These are phyloP conservation scores for Antheraea mylitta DNA, from an alignment of 1,140 invertebrate genomes.

Conservation along the genomic window DNA sequence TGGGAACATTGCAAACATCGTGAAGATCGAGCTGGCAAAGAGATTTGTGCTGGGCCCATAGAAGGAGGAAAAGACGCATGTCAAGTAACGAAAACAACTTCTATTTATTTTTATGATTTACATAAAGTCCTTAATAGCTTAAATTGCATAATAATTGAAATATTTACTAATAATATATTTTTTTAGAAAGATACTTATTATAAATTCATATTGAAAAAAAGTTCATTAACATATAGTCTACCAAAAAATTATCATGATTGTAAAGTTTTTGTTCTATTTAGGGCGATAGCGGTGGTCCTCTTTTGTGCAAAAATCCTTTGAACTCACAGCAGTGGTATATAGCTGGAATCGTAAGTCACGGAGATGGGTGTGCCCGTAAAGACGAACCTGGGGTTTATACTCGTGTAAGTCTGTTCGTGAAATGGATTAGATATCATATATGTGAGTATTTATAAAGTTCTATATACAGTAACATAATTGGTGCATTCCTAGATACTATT, in stretches of 20 bases:
- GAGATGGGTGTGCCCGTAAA: slow-evolving; percentile 88
- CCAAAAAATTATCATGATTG: neutral
- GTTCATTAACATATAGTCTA: too few species aligned
- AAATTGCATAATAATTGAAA: too few species aligned
- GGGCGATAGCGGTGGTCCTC: slow-evolving; percentile 89
- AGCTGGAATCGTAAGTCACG: slow-evolving; percentile 89
- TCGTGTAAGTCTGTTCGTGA: slow-evolving; percentile 84
- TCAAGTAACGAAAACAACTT: slow-evolving; percentile 68
- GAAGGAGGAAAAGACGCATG: slow-evolving; percentile 90
- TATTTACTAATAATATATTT: too few species aligned
- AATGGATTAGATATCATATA: slow-evolving; percentile 85
- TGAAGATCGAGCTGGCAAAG: slow-evolving; percentile 80
- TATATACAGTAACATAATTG: neutral
- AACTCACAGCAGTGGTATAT: slow-evolving; percentile 84
- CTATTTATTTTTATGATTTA: neutral
- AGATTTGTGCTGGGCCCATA: slow-evolving; percentile 87
- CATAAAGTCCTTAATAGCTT: neutral
- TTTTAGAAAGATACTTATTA: too few species aligned
- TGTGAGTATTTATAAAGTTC: slow-evolving; percentile 47
- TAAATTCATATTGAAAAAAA: too few species aligned
- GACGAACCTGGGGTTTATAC: slow-evolving; percentile 91
- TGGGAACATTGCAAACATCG: slow-evolving; percentile 79
- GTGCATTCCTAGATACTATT: neutral
- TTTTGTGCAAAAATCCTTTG: slow-evolving; percentile 84
- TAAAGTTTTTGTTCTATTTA: slow-evolving; percentile 45